Base-by-base conservation (phyloP, 2,113 vertebrate species). In the Plotosus lineatus region DNA sequence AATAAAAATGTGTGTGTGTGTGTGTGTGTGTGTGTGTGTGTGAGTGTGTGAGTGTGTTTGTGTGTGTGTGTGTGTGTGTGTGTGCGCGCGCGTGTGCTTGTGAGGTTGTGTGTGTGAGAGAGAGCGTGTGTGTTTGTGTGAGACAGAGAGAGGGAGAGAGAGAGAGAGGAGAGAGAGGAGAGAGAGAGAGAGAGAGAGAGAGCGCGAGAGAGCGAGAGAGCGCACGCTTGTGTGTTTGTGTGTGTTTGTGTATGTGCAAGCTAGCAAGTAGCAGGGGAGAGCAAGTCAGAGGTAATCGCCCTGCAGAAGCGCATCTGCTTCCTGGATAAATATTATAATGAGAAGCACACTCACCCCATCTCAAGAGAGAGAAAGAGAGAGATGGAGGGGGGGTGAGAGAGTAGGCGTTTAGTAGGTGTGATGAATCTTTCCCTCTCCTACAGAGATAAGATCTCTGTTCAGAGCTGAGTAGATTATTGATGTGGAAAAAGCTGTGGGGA, bases 321-420 rank as follows among this genome's bases (percentile, higher is more conserved):
- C 89, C 87, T 90, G 89, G 90, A 92, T 92, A 92, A 93, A 92
- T 92, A 92, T 93, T 92, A 89, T 90, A 92, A 92, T 93, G 91
- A 90, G 90, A 85, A 82, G 88, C 80, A 89, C 86, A 84, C 9
- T 33, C 33, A 83, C 83, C 83, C 82, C 87, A 87, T 89, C 87
- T 86, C 87, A 26, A 81, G 69, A 73, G 69, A 63, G 38, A 68
- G 21, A 68, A 23, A 66, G 36, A 38, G 10, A 66, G 38, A 42
- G 10, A 38, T 15, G 21, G 4, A 60, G 26, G 4, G 26, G 12
- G 56, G 31, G 3, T 28, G 56, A 60, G 55, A 23, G 17, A 10
- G 38, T 56, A 26, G 38, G 77, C 6, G 31, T 15, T 65, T 7
- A 38, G 77, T 31, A 77, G 60, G 75, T 73, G 71, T 36, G 71